Evolutionary conservation across 2,888 invertebrate species (phyloP).

Genomic region (Teinopalpus imperialis): DNA sequence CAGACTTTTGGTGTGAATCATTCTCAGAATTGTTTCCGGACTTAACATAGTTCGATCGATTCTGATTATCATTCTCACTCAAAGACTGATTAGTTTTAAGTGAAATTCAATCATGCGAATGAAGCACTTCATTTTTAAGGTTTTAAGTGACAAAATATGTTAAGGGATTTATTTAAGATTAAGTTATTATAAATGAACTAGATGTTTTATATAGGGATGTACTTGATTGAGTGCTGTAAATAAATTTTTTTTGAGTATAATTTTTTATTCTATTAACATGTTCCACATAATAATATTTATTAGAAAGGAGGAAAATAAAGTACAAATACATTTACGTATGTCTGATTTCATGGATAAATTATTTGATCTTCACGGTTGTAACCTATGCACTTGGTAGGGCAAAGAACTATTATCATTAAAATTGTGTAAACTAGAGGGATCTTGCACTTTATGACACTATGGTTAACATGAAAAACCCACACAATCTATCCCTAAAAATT

Average conservation of each 20-base stretch:
- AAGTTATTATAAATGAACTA: conserved; percentile 29
- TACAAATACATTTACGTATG: no score
- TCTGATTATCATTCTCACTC: conserved; percentile 57
- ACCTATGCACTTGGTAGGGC: no score
- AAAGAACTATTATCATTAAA: no score
- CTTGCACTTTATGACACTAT: no score
- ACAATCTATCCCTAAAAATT: no score
- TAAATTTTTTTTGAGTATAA: conserved; percentile 38
- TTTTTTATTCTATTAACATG: no score
- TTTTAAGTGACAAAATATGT: conserved; percentile 48
- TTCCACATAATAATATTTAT: no score
- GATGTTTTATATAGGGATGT: conserved; percentile 52
- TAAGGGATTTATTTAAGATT: conserved; percentile 29
- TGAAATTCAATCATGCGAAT: conserved; percentile 38
- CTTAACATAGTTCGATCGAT: conserved; percentile 76
- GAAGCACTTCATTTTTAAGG: conserved; percentile 30
- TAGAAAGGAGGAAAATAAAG: no score
- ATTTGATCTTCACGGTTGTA: no score
- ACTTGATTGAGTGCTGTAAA: conserved; percentile 51
- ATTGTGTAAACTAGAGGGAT: no score
- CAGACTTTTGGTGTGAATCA: conserved; percentile 88
- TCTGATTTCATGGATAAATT: no score
- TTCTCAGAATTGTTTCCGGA: conserved; percentile 90
- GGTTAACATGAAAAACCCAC: no score
- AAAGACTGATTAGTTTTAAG: conserved; percentile 75